phyloP scores from a whole-genome alignment of 1,140 invertebrate genomes.

The Euura lappo region DNA sequence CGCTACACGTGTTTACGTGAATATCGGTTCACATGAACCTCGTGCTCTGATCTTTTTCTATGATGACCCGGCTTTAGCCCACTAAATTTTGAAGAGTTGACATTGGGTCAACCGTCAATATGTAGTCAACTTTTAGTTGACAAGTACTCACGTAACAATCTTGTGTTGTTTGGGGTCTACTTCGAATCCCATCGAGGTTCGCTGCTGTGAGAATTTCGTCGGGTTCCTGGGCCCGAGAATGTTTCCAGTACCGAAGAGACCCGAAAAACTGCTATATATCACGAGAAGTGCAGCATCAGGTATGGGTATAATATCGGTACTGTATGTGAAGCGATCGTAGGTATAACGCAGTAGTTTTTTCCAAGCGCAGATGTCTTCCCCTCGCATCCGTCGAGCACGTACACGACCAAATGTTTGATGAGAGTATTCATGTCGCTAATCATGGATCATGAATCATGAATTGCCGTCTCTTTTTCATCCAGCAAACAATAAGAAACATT shows the following conservation, averaged over 20 bases:
- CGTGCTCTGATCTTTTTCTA: not conserved
- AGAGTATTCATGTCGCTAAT: slow-evolving; percentile 29
- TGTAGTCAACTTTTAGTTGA: no score
- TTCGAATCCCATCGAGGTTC: not conserved
- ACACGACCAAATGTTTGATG: slow-evolving; percentile 25
- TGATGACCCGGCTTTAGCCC: no score
- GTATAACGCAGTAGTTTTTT: slow-evolving; percentile 12
- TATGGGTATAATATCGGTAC: not conserved
- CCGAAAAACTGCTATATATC: not conserved
- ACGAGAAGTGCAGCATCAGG: not conserved
- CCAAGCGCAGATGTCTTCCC: slow-evolving; percentile 21
- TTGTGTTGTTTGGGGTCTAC: no score
- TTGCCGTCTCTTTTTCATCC: no score
- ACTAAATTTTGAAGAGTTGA: no score
- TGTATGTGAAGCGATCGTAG: not conserved
- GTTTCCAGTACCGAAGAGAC: not conserved
- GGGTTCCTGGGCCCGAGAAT: not conserved
- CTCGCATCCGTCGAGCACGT: slow-evolving; percentile 12
- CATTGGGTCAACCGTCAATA: no score
- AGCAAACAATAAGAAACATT: no score
- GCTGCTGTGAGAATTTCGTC: not conserved
- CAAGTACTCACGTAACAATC: no score
- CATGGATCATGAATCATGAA: slow-evolving; percentile 9
- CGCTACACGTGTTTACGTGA: not conserved
- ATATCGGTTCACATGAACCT: not conserved